Percentiles rank a stretch among this genome's conserved stretches.
phyloP scores from a whole-genome alignment of 2,113 vertebrate genomes.

The Emydura subglobosa region DNA sequence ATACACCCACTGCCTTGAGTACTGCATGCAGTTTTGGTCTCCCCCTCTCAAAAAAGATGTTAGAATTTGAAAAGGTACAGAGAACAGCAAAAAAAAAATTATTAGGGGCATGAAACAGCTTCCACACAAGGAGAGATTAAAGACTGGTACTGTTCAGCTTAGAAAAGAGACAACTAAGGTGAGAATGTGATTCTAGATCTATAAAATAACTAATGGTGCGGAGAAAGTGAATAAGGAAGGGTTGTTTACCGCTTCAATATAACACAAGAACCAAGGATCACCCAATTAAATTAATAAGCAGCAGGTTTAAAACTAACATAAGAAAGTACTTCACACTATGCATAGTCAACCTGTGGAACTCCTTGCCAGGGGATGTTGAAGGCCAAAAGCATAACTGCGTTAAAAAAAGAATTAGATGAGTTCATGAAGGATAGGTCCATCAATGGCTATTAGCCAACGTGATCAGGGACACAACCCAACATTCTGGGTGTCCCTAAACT shows the following conservation, averaged over 20 bases:
- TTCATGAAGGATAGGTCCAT: neutral
- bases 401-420: neutral
- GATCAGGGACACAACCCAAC: neutral
- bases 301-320: neutral
- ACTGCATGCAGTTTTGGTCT: neutral
- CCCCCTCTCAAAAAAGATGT: neutral
- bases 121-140: neutral
- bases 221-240: neutral
- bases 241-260: neutral
- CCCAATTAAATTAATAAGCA: no score
- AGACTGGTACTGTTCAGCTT: no score
- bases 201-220: neutral
- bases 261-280: neutral
- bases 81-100: neutral
- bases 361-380: neutral
- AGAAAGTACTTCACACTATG: neutral
- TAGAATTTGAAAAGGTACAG: neutral
- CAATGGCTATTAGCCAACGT: neutral
- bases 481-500: neutral
- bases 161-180: neutral
- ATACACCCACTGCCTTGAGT: neutral
- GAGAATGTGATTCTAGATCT: neutral
- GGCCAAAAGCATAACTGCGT: neutral
- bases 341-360: neutral
- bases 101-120: neutral